Base-by-base conservation (phyloP, 1,140 invertebrate species). In the Leptoteleia sp. region DNA sequence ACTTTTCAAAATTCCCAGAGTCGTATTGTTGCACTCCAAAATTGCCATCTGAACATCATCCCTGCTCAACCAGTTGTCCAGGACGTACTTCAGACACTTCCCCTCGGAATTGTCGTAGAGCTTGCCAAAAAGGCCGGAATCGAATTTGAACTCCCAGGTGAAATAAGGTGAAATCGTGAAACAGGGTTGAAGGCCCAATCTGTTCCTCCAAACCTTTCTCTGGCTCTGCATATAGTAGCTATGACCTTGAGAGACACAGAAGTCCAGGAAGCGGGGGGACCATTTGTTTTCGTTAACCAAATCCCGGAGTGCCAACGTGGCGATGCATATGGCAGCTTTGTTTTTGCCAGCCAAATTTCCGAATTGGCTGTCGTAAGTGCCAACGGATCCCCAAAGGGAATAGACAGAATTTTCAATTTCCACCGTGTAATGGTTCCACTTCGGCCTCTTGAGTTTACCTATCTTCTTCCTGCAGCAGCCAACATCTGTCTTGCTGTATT, bases 371-470 rank as follows among this genome's bases (percentile, higher is more conserved):
- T 89, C 85, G 19, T 86, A 87, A 0, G 81, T 61, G 1, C 89
- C 84, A 0, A 89, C 55, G 0, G 84, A 88, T 0, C 88, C 87
- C 87, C 88, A 89, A 1, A 87, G 17, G 0, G 89, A 90, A 13
- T 85, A 88, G 4, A 90, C 83, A 1, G 84, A 67, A 37, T 85
- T 81, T 1, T 73, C 67, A 3, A 90, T 81, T 61, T 89, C 87
- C 1, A 88, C 72, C 0, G 73, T 52, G 6, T 89, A 90, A 52
- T 86, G 80, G 7, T 87, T 88, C 85, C 85, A 89, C 4, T 59
- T 68, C 0, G 31, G 40, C 52, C 65, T 82, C 1, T 52, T 72
- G n/a, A 6, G 55, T 13, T 7, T 17, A 7, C 0, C 1, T 45
- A 62, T 15, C 15, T 79, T 71, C 13, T 42, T 67, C n/a, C 59